Percentiles rank a stretch among this genome's conserved stretches.
Conservation (phyloP, 2,797 vertebrate species). For the Mycteria americana region DNA sequence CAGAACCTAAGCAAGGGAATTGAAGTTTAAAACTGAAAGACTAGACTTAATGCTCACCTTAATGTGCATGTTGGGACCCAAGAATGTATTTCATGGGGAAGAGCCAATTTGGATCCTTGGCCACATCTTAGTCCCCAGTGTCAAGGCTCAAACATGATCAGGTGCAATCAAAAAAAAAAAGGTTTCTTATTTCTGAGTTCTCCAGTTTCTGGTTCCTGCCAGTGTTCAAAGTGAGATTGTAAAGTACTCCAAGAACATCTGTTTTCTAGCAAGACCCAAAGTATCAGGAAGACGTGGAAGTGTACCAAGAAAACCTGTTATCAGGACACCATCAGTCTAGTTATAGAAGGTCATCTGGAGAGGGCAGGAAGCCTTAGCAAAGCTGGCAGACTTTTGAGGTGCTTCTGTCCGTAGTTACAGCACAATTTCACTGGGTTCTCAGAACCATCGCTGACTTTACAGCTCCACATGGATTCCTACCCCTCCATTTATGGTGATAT, state of each 20-base stretch:
- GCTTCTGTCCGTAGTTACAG: not conserved
- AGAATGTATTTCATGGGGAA: slow-evolving; percentile 22
- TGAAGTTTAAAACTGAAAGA: slow-evolving; percentile 29
- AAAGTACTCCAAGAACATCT: slow-evolving; percentile 29
- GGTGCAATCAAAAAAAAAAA: not conserved
- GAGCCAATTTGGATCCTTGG: slow-evolving; percentile 22
- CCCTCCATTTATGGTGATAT: not conserved
- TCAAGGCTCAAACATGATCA: not conserved
- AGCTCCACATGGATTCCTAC: not conserved
- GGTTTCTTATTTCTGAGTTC: not conserved
- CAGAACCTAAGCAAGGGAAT: not conserved
- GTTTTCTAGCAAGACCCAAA: slow-evolving; percentile 30
- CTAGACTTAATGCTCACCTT: not conserved
- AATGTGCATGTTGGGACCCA: not conserved
- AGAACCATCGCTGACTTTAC: not conserved
- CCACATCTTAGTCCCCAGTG: not conserved
- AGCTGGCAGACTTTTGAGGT: not conserved
- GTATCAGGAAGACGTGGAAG: not conserved
- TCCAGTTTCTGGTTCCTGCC: slow-evolving; percentile 16
- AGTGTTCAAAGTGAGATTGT: not conserved
- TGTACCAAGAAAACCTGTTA: not conserved
- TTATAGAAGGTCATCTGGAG: not conserved
- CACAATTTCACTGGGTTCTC: not conserved
- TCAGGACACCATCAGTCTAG: not conserved
- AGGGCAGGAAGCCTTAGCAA: not conserved